Base-by-base conservation (phyloP, 2,113 vertebrate species). In the Morphnarchus princeps region DNA sequence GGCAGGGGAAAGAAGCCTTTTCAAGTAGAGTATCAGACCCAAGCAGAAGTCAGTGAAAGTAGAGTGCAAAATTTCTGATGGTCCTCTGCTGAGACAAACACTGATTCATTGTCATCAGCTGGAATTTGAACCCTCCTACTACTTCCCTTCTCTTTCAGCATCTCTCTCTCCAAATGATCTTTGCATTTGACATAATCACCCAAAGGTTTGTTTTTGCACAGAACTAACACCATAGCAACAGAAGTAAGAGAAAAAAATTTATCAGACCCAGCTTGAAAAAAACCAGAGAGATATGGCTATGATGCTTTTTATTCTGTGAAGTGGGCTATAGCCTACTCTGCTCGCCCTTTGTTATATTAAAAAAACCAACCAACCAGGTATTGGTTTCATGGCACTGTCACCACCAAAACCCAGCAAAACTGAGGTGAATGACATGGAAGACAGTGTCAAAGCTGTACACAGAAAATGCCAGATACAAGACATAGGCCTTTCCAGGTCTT, bases 191-290 rank as follows among this genome's bases (percentile, higher is more conserved):
- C 93, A 92, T 54, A 65, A 96, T 92, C 86, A 93, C 72, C 82
- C 77, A 90, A 95, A 96, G 92, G 84, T 96, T 93, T 95, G 62
- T 86, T 95, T 96, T 91, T 85, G 84, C 85, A 73, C 89, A 73
- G 89, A 93, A 80, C 58, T 72, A 88, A 93, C 81, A 89, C 91
- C 94, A 95, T 94, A 89, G 96, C 86, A 97, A 95, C 82, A 88
- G 59, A 89, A 95, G 52, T 13, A 52, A 96, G 52, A 96, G 69
- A 82, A 89, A 95, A 95, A 89, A 73, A 72, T 87, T 89, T 91
- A 95, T 52, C 89, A 84, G 67, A n/a, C 84, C 19, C 34, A 79
- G 49, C 62, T 32, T 85, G 54, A 62, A 93, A 90, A 89, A 70
- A 32, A 25, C 4, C 9, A 17, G 15, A 73, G 50, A 81, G 22